Percentiles rank a stretch among this genome's conserved stretches.
Evolutionary conservation across 2,888 invertebrate genomes (phyloP).

Genomic region (Hyposoter dolosus): DNA sequence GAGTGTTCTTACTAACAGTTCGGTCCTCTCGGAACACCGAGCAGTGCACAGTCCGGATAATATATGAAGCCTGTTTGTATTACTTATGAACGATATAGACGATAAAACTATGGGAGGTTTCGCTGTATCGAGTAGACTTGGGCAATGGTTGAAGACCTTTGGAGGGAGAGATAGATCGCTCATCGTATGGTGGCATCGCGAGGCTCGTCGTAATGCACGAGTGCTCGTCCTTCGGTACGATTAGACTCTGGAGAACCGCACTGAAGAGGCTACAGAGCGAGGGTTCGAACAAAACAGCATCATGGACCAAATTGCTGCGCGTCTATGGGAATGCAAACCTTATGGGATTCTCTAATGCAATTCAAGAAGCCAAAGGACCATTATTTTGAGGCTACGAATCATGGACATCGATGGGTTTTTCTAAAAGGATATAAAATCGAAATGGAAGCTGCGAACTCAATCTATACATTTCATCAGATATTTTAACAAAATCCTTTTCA

Average conservation of each 20-base stretch:
- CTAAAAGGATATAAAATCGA: too few species aligned
- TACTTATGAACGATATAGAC: constrained; percentile 19
- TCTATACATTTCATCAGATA: too few species aligned
- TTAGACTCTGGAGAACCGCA: constrained; percentile 49
- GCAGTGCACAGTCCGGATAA: constrained; percentile 5
- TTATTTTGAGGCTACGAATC: too few species aligned
- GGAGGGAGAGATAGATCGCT: constrained; percentile 49
- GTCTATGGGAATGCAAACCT: too few species aligned
- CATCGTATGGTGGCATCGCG: constrained; percentile 5
- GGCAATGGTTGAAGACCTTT: constrained; percentile 46
- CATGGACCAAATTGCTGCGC: neutral
- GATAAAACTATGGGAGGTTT: constrained; percentile 21
- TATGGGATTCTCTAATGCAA: too few species aligned
- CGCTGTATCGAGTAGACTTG: constrained; percentile 39
- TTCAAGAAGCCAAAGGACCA: too few species aligned
- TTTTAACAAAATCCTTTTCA: neutral
- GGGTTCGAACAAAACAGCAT: constrained; percentile 19
- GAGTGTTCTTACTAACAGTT: constrained; percentile 6
- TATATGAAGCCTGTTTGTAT: constrained; percentile 17
- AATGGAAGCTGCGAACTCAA: too few species aligned
- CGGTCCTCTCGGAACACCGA: neutral
- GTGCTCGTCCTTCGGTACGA: constrained; percentile 46
- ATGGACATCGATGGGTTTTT: too few species aligned
- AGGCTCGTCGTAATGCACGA: constrained; percentile 57
- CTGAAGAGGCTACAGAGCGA: constrained; percentile 24